Evolutionary conservation across 2,113 vertebrate species (phyloP), one percentile per base, ranked within the genome.

Genomic region (Neoarius graeffei): DNA sequence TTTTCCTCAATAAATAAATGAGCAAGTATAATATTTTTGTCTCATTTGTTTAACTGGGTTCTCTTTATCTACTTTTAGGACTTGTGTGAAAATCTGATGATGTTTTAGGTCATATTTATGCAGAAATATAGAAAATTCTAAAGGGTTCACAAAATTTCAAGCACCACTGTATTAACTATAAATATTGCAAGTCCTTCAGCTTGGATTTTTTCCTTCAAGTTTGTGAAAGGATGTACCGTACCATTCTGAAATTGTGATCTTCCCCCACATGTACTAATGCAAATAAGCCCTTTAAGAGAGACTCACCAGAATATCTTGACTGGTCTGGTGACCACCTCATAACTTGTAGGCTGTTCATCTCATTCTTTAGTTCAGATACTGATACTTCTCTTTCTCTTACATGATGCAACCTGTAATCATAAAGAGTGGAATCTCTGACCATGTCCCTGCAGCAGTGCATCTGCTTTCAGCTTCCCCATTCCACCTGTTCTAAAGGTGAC

Each of bases 401-500:
- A 82, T 30, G 56, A 90, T 56, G 81, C 19, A 30, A 80, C 83
- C 89, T 35, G 57, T 87, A 92, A 64, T 30, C 35, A 87, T 35
- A 91, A 85, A 88, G 89, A 86, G 85, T 91, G 27, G 86, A 91
- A 90, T 92, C 89, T 90, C 83, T 23, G n/a, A 89, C 82, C 85
- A 0, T 11, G 84, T 50, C 30, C 5, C 77, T 89, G 84, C 89
- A 86, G 76, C 71, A 25, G 5, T 59, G 17, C 7, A 81, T 74
- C 86, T 85, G n/a, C 57, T 25, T 66, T 85, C 57, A 89, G 14
- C 85, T 60, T 17, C 30, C 25, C 35, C 25, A 17, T 52, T 81
- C 30, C 5, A 0, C 23, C 25, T 77, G 42, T 52, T 67, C 54
- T 69, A 85, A 87, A 87, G 64, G 60, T 85, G 42, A 73, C 42